These are phyloP conservation scores for Perognathus longimembris DNA, from an alignment of 2,113 vertebrate species.

Conservation along the genomic window DNA sequence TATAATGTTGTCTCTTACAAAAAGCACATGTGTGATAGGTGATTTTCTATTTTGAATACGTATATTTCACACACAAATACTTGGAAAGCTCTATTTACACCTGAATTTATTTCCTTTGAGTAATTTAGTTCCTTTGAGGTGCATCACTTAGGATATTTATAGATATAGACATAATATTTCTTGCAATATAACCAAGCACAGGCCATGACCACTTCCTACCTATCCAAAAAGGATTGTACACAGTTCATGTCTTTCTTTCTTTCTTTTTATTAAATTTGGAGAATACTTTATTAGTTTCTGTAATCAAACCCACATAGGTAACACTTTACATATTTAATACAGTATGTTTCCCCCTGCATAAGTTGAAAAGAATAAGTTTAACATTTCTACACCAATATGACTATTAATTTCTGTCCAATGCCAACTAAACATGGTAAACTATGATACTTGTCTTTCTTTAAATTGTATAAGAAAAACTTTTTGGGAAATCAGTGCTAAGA, in stretches of 20 bases:
- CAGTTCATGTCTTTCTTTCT: background rate
- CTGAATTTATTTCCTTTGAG: slow-evolving; percentile 70
- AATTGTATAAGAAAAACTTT: background rate
- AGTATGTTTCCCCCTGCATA: no score
- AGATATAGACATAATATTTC: slow-evolving; percentile 71
- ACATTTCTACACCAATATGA: no score
- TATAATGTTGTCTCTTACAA: slow-evolving; percentile 31
- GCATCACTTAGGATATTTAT: slow-evolving; percentile 72
- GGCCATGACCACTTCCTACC: background rate
- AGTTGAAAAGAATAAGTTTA: no score
- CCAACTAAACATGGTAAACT: no score
- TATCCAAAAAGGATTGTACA: background rate
- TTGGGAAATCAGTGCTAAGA: slow-evolving; percentile 33
- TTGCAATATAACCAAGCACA: slow-evolving; percentile 69
- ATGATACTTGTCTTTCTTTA: slow-evolving; percentile 5
- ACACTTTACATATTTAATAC: no score
- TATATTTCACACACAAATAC: slow-evolving; percentile 67
- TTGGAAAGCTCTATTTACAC: slow-evolving; percentile 59
- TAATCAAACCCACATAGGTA: no score
- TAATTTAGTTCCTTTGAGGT: slow-evolving; percentile 69
- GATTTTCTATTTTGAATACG: slow-evolving; percentile 69
- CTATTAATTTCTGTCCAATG: no score
- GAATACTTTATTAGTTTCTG: no score
- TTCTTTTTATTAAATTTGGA: no score
- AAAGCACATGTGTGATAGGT: slow-evolving; percentile 57